These are phyloP conservation scores for Meganola albula DNA, from an alignment of 2,888 invertebrate genomes.

Conservation along the genomic window DNA sequence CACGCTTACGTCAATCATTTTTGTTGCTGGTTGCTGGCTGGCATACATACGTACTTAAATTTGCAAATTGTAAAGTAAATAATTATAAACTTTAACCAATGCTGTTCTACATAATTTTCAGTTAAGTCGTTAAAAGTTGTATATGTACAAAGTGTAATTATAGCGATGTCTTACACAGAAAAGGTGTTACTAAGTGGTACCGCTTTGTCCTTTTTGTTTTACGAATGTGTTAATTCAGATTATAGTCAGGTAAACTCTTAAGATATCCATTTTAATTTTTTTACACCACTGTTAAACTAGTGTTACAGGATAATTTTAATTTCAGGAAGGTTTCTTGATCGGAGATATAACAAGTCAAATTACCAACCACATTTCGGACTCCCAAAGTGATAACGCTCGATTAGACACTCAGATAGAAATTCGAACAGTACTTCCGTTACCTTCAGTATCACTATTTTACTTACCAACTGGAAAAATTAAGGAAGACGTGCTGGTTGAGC, in stretches of 20 bases:
- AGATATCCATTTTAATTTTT: too few relatives aligned
- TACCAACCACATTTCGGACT: slow-evolving; percentile 82
- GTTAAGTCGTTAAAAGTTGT: slow-evolving; percentile 1
- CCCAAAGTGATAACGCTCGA: slow-evolving; percentile 79
- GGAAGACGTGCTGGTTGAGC: slow-evolving; percentile 67
- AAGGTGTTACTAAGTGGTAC: slow-evolving; percentile 78
- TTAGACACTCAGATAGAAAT: slow-evolving; percentile 80
- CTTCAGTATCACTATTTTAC: slow-evolving; percentile 76
- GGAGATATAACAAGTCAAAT: slow-evolving; percentile 81
- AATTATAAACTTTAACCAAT: too few relatives aligned
- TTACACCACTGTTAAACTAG: neutral
- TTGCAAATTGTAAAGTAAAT: too few relatives aligned
- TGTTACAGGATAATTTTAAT: slow-evolving; percentile 9
- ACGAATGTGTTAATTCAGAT: slow-evolving; percentile 80
- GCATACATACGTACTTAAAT: too few relatives aligned
- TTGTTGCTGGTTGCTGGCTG: too few relatives aligned
- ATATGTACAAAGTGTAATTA: slow-evolving; percentile 8
- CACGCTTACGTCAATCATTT: too few relatives aligned
- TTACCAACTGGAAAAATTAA: slow-evolving; percentile 77
- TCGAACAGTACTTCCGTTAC: slow-evolving; percentile 78
- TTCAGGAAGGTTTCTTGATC: slow-evolving; percentile 80
- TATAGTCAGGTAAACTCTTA: slow-evolving; percentile 78
- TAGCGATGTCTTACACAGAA: slow-evolving; percentile 61
- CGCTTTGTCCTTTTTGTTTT: slow-evolving; percentile 81
- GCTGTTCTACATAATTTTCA: too few relatives aligned